Conservation (phyloP, 35 echinoderm and acorn worm species). For the Ptychodera flava region DNA sequence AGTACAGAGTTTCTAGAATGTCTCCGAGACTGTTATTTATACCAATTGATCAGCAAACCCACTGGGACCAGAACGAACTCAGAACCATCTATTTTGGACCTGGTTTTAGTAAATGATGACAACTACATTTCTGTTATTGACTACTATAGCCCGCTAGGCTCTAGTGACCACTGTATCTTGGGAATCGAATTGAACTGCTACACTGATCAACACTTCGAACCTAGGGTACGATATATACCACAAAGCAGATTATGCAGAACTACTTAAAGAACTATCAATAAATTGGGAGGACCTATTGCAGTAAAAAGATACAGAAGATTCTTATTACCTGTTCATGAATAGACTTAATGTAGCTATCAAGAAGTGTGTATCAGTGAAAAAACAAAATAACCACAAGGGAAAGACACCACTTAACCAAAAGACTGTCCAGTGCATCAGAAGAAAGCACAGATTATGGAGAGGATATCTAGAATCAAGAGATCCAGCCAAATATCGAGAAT, state of each 20-base stretch:
- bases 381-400: neutral
- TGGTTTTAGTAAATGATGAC: conserved; percentile 11
- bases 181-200: neutral
- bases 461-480: neutral
- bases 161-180: neutral
- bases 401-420: neutral
- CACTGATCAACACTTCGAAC: neutral
- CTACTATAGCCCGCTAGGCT: neutral
- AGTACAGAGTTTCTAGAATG: neutral
- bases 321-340: neutral
- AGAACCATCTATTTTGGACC: neutral
- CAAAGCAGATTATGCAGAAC: neutral
- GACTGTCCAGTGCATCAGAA: neutral
- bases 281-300: neutral
- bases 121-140: neutral
- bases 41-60: neutral
- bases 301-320: neutral
- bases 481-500: neutral
- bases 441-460: neutral
- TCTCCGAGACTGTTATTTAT: neutral
- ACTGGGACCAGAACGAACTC: neutral
- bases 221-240: neutral
- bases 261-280: neutral
- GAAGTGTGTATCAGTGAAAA: neutral
- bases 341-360: neutral